phyloP scores from a whole-genome alignment of 2,797 vertebrate genomes.

The Mionectes olivaceus region DNA sequence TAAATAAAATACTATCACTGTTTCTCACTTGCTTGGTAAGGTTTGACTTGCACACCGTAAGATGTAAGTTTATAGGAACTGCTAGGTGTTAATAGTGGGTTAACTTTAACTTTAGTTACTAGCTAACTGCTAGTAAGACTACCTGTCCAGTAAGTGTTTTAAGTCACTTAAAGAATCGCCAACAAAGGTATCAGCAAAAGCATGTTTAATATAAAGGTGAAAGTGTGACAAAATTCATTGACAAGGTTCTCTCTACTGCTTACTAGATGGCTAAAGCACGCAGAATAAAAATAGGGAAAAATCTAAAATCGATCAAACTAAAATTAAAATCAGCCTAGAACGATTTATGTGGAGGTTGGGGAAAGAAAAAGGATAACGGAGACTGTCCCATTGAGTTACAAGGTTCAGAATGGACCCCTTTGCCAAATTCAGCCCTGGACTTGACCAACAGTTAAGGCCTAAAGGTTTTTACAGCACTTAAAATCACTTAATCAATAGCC shows the following conservation, averaged over 20 bases:
- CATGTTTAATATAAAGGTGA: not conserved
- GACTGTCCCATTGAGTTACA: no score
- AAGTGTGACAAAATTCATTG: not conserved
- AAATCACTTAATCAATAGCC: not conserved
- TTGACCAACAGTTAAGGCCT: no score
- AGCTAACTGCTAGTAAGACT: not conserved
- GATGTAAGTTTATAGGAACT: not conserved
- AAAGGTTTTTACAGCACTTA: no score
- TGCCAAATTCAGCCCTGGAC: no score
- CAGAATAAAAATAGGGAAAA: not conserved
- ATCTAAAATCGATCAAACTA: not conserved
- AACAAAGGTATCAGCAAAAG: not conserved
- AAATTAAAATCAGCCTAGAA: no score
- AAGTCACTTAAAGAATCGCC: not conserved
- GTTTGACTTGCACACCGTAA: not conserved
- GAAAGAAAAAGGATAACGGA: no score
- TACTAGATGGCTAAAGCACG: not conserved
- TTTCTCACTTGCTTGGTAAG: not conserved
- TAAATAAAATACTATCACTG: not conserved
- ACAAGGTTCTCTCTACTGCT: not conserved
- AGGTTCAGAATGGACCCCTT: no score
- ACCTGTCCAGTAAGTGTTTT: not conserved
- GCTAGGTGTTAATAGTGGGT: not conserved
- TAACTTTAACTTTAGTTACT: no score
- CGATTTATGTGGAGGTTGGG: no score